Conservation (phyloP, 2,113 vertebrate genomes). For the Trematocara stigmaticum region DNA sequence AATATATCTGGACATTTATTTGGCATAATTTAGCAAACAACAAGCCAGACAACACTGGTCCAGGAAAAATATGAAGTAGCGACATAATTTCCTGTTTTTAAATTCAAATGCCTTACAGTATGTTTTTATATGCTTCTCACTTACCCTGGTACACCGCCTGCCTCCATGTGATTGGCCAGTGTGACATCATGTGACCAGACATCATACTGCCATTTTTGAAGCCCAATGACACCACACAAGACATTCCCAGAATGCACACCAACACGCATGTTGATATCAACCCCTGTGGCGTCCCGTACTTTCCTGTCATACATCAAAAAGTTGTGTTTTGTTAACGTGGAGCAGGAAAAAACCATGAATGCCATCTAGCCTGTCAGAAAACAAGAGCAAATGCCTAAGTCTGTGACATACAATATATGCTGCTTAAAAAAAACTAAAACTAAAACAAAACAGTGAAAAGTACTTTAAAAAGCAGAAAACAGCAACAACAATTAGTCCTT, state of each 20-base stretch:
- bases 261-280: slow-evolving; percentile 96
- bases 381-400: background rate
- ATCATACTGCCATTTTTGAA: slow-evolving; percentile 98
- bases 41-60: background rate
- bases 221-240: slow-evolving; percentile 93
- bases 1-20: background rate
- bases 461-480: background rate
- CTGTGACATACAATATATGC: background rate
- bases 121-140: background rate
- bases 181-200: slow-evolving; percentile 99
- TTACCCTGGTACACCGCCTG: slow-evolving; percentile 95
- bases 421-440: background rate
- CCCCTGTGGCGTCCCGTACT: slow-evolving; percentile 90
- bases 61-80: background rate
- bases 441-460: background rate
- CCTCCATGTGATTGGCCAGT: slow-evolving; percentile 97
- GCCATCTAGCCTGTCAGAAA: background rate
- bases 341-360: background rate
- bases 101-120: rapidly evolving
- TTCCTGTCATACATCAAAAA: slow-evolving; percentile 75
- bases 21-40: background rate
- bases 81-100: background rate
- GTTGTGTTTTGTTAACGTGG: background rate
- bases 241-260: slow-evolving; percentile 97
- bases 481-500: background rate